These are phyloP conservation scores for Tolmerus cingulatus DNA, from an alignment of 2,888 invertebrate genomes.

Conservation along the genomic window DNA sequence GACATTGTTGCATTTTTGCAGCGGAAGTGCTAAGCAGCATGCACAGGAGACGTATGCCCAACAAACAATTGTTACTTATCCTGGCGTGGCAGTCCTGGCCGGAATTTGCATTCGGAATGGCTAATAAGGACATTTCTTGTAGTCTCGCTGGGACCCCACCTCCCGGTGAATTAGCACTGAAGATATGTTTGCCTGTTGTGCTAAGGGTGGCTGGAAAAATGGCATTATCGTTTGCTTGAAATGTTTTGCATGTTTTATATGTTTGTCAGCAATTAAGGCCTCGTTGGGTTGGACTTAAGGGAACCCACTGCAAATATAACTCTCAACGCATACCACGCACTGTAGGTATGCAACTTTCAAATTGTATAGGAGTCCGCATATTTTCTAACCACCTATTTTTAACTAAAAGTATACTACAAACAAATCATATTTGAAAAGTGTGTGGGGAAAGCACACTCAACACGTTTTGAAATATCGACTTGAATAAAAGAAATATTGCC, in stretches of 20 bases:
- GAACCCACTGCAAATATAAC: background rate
- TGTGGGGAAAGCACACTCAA: background rate
- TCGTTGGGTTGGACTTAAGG: background rate
- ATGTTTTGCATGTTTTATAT: background rate
- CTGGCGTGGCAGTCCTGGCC: background rate
- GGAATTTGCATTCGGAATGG: background rate
- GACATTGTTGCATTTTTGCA: background rate
- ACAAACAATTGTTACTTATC: background rate
- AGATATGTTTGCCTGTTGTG: background rate
- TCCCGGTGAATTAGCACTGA: background rate
- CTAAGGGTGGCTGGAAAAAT: background rate
- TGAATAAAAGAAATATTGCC: background rate
- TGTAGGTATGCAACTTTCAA: background rate
- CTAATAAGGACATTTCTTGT: background rate
- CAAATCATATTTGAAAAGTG: background rate
- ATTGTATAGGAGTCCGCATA: background rate
- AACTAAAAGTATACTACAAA: background rate
- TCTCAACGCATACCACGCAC: background rate
- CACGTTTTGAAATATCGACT: background rate
- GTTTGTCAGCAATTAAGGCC: background rate
- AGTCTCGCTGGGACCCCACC: background rate
- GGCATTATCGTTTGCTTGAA: background rate
- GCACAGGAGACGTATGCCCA: background rate
- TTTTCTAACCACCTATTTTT: background rate
- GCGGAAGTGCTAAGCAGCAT: background rate